Conservation (phyloP, 1,140 invertebrate species). For the Drosophila funebris region DNA sequence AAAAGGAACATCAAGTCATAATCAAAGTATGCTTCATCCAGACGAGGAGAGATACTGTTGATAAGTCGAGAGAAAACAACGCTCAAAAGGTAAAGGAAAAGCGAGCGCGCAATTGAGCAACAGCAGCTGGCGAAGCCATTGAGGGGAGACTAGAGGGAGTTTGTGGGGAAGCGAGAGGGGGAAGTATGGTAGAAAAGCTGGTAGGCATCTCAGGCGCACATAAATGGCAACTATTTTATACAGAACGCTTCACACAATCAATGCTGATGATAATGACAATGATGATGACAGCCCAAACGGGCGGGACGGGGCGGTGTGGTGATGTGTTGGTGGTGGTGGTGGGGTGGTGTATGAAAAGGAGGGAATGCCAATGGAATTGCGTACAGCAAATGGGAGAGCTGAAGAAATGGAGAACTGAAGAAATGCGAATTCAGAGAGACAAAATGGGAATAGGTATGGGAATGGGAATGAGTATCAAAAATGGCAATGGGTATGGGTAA, state of each 20-base stretch:
- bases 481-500: slow-evolving; percentile 16
- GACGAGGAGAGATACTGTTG: slow-evolving; percentile 12
- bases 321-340: too few species aligned
- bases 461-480: background rate
- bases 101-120: slow-evolving; percentile 23
- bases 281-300: slow-evolving; percentile 41
- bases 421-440: background rate
- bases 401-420: background rate
- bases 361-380: slow-evolving; percentile 25
- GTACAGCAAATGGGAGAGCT: background rate
- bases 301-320: too few species aligned
- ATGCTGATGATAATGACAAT: slow-evolving; percentile 47
- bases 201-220: background rate
- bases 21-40: background rate
- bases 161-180: background rate
- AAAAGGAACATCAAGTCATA: background rate
- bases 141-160: background rate
- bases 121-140: background rate
- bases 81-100: slow-evolving; percentile 29
- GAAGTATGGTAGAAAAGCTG: background rate
- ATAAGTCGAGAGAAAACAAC: slow-evolving; percentile 7
- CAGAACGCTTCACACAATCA: slow-evolving; percentile 51
- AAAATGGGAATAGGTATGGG: background rate
- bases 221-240: slow-evolving; percentile 59
- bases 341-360: slow-evolving; percentile 9